A percentile compares a stretch with the other conserved stretches of the same genome.
Conservation (phyloP, 2,113 vertebrate genomes). For the Campylomormyrus tamandua region DNA sequence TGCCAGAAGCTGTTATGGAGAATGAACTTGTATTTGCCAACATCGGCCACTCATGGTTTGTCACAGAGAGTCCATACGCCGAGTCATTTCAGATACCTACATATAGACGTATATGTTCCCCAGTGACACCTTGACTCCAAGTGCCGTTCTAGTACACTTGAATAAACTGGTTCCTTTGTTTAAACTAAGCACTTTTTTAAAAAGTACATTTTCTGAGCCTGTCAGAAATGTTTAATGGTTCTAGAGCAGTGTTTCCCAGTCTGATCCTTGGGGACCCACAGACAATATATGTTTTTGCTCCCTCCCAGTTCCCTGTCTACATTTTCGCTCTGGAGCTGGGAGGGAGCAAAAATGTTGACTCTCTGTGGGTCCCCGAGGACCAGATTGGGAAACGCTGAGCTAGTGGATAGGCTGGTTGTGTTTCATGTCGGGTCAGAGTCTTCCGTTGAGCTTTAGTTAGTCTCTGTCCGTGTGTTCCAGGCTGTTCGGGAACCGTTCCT, state of each 20-base stretch:
- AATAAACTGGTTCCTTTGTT: not conserved
- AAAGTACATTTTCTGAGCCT: not conserved
- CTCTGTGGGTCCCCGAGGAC: not conserved
- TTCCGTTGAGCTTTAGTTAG: not conserved
- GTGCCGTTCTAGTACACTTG: not conserved
- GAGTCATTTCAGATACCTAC: not conserved
- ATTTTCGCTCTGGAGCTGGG: not conserved
- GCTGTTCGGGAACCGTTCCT: conserved; percentile 79
- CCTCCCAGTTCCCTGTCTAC: not conserved
- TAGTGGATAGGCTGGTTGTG: not conserved
- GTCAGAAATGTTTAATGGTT: not conserved
- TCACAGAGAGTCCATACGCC: not conserved
- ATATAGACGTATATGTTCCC: not conserved
- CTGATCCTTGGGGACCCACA: not conserved
- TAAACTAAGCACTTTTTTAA: not conserved
- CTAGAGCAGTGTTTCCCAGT: not conserved
- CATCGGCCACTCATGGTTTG: not conserved
- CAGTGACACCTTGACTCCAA: not conserved
- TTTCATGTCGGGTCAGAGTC: not conserved
- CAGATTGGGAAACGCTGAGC: not conserved
- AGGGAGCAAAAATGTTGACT: not conserved
- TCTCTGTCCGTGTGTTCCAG: conserved; percentile 39
- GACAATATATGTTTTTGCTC: not conserved
- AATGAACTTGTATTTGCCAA: not conserved
- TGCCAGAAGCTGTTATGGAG: not conserved